phyloP scores from a whole-genome alignment of 2,888 invertebrate species.

The Napeogenes inachia region DNA sequence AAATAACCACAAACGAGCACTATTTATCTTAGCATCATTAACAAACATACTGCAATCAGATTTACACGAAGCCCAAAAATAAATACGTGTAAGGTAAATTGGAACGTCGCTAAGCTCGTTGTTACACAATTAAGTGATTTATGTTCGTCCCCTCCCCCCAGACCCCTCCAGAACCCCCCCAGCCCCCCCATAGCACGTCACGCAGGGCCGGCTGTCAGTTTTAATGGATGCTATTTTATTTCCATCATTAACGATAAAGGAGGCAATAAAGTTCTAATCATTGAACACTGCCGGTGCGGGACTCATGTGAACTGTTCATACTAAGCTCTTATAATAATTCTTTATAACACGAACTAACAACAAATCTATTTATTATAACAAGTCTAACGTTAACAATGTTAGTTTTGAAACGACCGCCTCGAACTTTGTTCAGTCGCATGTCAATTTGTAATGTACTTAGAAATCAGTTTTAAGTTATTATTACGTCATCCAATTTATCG shows the following conservation, averaged over 20 bases:
- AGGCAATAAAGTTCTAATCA: constrained; percentile 29
- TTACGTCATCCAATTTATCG: too few relatives aligned
- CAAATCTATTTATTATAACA: too few relatives aligned
- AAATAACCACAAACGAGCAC: constrained; percentile 21
- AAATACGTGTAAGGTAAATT: constrained; percentile 29
- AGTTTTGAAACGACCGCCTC: too few relatives aligned
- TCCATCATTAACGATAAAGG: constrained; percentile 32
- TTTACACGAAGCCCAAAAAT: constrained; percentile 28
- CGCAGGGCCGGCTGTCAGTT: constrained; percentile 25
- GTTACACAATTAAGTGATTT: constrained; percentile 24
- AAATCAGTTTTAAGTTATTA: too few relatives aligned
- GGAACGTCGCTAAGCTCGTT: constrained; percentile 21
- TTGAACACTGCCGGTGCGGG: constrained; percentile 13
- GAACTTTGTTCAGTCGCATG: too few relatives aligned
- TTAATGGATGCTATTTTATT: constrained; percentile 32
- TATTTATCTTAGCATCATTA: constrained; percentile 28
- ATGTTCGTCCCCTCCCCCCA: constrained; percentile 8
- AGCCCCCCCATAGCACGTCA: constrained; percentile 16
- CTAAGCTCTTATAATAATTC: constrained; percentile 25
- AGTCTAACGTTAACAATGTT: constrained; percentile 7
- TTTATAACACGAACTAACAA: constrained; percentile 12
- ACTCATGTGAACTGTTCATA: constrained; percentile 15
- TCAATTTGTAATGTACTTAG: too few relatives aligned
- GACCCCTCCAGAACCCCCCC: not conserved
- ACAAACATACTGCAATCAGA: constrained; percentile 27